Evolutionary conservation across 2,888 invertebrate species (phyloP).

Genomic region (Cyaniris semiargus): DNA sequence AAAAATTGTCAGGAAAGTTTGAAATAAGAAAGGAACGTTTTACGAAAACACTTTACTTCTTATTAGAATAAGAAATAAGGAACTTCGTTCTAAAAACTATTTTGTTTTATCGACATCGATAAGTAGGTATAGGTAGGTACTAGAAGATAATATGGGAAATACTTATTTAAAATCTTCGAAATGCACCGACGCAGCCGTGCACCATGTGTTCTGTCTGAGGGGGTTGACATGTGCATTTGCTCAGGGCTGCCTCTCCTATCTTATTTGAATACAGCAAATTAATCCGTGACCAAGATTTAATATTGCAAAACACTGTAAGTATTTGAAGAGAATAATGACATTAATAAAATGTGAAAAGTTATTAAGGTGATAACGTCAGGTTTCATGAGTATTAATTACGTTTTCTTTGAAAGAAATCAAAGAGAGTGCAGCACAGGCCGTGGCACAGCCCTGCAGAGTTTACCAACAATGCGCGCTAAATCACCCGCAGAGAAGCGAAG

Average conservation of each 20-base stretch:
- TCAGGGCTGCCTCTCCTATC: slow-evolving; percentile 42
- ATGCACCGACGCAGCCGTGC: slow-evolving; percentile 57
- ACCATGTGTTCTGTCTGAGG: slow-evolving; percentile 64
- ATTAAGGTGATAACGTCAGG: neutral
- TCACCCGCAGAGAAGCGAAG: slow-evolving; percentile 67
- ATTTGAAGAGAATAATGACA: neutral
- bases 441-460: slow-evolving; percentile 56
- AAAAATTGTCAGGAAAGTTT: no score
- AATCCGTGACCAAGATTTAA: neutral
- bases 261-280: neutral
- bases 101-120: neutral
- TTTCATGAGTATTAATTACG: neutral
- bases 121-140: neutral
- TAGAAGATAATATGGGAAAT: slow-evolving; percentile 43
- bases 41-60: neutral
- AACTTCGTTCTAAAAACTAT: neutral
- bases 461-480: slow-evolving; percentile 63
- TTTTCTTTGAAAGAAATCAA: neutral
- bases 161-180: slow-evolving; percentile 37
- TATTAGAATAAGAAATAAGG: neutral
- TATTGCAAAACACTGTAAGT: neutral
- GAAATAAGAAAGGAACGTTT: no score
- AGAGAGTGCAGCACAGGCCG: neutral
- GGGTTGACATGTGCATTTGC: slow-evolving; percentile 64
- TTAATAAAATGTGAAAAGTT: neutral